Conservation (phyloP, 1,140 invertebrate genomes). For the Centruroides vittatus region DNA sequence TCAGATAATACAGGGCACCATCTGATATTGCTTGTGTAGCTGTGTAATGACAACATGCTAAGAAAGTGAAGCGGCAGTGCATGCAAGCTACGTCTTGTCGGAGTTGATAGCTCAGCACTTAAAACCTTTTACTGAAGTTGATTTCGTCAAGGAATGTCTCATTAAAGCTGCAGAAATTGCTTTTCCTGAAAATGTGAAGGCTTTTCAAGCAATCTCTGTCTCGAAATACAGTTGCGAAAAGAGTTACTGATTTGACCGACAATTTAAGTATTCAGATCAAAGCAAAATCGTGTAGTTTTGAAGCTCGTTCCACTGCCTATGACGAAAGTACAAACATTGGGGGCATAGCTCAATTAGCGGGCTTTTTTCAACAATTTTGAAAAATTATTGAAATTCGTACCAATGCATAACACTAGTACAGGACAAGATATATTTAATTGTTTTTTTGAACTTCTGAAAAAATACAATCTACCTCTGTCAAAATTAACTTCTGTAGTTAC, state of each 20-base stretch:
- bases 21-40: no score
- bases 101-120: not conserved
- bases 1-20: no score
- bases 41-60: not conserved
- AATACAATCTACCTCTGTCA: not conserved
- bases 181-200: not conserved
- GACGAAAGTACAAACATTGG: not conserved
- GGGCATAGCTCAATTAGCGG: not conserved
- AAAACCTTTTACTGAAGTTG: not conserved
- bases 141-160: not conserved
- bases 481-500: no score
- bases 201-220: not conserved
- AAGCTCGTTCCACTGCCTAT: not conserved
- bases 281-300: not conserved
- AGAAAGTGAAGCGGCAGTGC: not conserved
- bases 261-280: not conserved
- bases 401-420: not conserved
- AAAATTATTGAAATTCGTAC: not conserved
- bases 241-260: not conserved
- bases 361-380: slow-evolving; percentile 1
- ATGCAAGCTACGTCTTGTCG: not conserved
- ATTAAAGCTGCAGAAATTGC: not conserved
- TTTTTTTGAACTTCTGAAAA: not conserved
- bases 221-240: not conserved
- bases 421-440: not conserved